These are phyloP conservation scores for Anisognathus igniventris DNA, from an alignment of 2,797 vertebrate species.

Conservation along the genomic window DNA sequence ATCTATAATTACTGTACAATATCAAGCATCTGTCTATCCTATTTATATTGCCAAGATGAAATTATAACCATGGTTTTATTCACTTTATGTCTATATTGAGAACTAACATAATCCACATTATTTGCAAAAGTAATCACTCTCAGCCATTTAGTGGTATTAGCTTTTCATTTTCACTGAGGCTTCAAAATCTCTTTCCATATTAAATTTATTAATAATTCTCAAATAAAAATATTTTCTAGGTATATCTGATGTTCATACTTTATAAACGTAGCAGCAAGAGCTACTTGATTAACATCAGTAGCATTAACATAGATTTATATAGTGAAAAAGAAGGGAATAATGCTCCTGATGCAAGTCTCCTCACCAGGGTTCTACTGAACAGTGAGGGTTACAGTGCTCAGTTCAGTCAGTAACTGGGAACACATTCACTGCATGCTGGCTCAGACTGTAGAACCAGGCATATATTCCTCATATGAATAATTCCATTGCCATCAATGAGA, in stretches of 20 bases:
- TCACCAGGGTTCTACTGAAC: background rate
- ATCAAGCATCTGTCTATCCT: conserved; percentile 72
- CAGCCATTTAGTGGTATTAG: conserved; percentile 39
- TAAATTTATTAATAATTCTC: conserved; percentile 19
- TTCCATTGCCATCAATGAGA: background rate
- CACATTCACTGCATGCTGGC: background rate
- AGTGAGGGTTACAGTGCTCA: background rate
- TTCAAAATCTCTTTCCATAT: background rate
- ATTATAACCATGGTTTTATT: conserved; percentile 67
- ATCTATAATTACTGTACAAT: conserved; percentile 70
- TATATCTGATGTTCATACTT: background rate
- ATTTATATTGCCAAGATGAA: conserved; percentile 73
- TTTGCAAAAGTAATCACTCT: conserved; percentile 44
- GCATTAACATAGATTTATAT: background rate
- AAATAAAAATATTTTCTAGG: background rate
- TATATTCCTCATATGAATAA: background rate
- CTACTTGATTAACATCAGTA: background rate
- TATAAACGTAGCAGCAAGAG: background rate
- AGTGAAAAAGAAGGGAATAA: background rate
- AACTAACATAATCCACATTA: conserved; percentile 41
- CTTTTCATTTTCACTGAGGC: conserved; percentile 11
- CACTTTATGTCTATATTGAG: conserved; percentile 61
- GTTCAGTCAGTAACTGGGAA: background rate
- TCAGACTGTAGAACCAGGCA: background rate
- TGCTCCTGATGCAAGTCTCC: background rate